These are phyloP conservation scores for Nasonia vitripennis DNA, from an alignment of 1,140 invertebrate species.

Conservation along the genomic window DNA sequence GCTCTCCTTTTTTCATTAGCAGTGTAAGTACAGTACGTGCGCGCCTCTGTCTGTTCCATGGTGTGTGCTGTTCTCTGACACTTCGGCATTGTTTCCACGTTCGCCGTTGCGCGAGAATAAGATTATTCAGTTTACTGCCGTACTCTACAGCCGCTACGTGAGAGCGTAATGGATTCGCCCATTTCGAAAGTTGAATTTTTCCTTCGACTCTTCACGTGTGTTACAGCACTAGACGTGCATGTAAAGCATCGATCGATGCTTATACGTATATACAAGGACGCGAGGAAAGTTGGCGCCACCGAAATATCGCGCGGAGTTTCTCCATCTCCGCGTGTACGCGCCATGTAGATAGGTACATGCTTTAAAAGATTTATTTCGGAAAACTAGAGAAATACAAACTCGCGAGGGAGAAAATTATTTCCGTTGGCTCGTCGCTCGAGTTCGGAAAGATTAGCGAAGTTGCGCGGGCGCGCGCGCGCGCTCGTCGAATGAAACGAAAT, in stretches of 20 bases:
- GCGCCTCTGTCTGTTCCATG: too few species aligned
- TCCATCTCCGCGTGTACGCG: too few species aligned
- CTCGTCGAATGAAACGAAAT: neutral
- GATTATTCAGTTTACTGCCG: neutral
- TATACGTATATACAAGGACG: too few species aligned
- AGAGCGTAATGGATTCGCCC: neutral
- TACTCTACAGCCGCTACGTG: neutral
- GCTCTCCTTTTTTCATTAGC: neutral
- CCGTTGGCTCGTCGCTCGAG: neutral
- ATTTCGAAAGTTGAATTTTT: neutral
- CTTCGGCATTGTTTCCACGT: conserved; percentile 10
- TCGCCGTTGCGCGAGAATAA: neutral
- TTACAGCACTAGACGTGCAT: too few species aligned
- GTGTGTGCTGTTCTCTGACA: neutral
- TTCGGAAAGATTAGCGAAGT: neutral
- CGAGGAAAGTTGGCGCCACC: too few species aligned
- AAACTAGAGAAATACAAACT: neutral
- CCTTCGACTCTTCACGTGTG: too few species aligned
- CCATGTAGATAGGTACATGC: neutral
- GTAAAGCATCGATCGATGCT: too few species aligned
- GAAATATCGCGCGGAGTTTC: too few species aligned
- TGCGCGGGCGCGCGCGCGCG: neutral
- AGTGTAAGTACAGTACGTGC: neutral
- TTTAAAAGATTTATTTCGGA: neutral
- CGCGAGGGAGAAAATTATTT: neutral